phyloP scores from a whole-genome alignment of 2,888 invertebrate genomes.

The Dasysyrphus albostriatus region DNA sequence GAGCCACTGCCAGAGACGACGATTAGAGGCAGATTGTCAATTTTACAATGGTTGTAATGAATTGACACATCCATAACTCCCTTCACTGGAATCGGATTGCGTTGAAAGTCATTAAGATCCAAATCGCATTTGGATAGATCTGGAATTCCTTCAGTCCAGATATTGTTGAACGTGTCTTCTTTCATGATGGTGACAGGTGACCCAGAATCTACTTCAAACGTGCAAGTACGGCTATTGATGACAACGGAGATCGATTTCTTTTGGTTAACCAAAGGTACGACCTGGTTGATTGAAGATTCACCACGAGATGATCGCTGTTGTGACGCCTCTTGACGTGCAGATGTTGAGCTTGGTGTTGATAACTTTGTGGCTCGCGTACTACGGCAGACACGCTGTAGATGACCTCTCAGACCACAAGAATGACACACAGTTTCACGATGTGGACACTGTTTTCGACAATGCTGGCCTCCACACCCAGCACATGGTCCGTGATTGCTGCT shows the following conservation, averaged over 20 bases:
- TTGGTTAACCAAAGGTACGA: slow-evolving; percentile 25
- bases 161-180: background rate
- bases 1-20: slow-evolving; percentile 52
- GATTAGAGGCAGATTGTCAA: slow-evolving; percentile 46
- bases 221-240: slow-evolving; percentile 48
- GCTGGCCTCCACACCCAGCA: slow-evolving; percentile 35
- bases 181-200: slow-evolving; percentile 49
- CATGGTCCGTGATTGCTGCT: background rate
- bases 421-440: slow-evolving; percentile 38
- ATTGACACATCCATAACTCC: slow-evolving; percentile 40
- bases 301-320: no score
- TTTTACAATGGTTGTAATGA: slow-evolving; percentile 26
- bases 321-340: no score
- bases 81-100: slow-evolving; percentile 45
- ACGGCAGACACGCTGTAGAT: slow-evolving; percentile 8
- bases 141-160: no score
- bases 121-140: slow-evolving; percentile 16
- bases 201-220: slow-evolving; percentile 52
- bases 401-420: slow-evolving; percentile 19
- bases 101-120: slow-evolving; percentile 51
- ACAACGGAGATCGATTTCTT: slow-evolving; percentile 38
- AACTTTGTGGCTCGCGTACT: no score
- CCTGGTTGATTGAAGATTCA: background rate
- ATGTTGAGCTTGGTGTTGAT: no score
- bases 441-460: slow-evolving; percentile 22